phyloP scores from a whole-genome alignment of 2,888 invertebrate genomes.

The Coenonympha arcania region DNA sequence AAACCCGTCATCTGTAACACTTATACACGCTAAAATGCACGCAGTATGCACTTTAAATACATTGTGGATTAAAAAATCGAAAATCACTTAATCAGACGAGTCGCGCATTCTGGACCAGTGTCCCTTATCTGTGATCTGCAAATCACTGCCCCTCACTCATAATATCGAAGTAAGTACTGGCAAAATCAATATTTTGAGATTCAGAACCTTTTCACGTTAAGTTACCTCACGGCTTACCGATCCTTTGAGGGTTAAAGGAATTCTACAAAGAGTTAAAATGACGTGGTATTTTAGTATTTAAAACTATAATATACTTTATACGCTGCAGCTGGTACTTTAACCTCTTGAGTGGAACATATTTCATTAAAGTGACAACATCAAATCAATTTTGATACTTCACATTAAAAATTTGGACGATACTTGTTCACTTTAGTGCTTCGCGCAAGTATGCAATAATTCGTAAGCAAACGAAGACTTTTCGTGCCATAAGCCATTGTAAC shows the following conservation, averaged over 20 bases:
- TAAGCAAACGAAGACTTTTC: no score
- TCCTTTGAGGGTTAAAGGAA: neutral
- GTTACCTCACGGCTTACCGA: neutral
- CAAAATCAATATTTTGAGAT: slow-evolving; percentile 4
- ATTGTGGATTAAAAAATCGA: slow-evolving; percentile 19
- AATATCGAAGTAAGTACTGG: slow-evolving; percentile 1
- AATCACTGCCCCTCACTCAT: slow-evolving; percentile 15
- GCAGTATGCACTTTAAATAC: slow-evolving; percentile 13
- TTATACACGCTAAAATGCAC: neutral
- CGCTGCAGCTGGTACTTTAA: neutral
- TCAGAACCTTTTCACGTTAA: neutral
- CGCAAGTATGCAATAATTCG: no score
- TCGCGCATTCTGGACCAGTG: slow-evolving; percentile 1
- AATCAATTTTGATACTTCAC: no score
- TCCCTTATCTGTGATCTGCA: slow-evolving; percentile 11
- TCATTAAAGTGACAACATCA: neutral
- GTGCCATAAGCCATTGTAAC: no score
- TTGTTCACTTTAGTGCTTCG: no score
- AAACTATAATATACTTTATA: no score
- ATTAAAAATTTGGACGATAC: no score
- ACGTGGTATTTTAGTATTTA: no score
- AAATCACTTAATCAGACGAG: slow-evolving; percentile 18
- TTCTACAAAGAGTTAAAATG: neutral
- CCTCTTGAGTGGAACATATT: neutral
- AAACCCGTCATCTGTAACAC: neutral